These are phyloP conservation scores for Ectemnius lituratus DNA, from an alignment of 2,888 invertebrate genomes.

Conservation along the genomic window DNA sequence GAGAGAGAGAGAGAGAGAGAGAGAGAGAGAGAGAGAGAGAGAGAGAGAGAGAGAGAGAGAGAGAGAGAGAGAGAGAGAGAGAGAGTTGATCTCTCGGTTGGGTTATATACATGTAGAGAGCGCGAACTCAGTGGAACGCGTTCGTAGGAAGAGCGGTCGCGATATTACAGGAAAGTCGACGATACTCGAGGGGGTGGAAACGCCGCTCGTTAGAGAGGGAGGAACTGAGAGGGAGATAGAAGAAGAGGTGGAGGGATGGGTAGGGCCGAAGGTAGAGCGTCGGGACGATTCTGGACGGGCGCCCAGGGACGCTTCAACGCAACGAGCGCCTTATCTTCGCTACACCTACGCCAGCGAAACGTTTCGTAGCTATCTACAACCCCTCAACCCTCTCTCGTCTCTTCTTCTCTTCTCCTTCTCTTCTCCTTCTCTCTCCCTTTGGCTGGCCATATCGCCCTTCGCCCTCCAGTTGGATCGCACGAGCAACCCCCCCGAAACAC, in stretches of 20 bases:
- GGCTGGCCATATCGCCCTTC: too few species aligned
- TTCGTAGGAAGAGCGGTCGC: conserved; percentile 52
- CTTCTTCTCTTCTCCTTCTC: conserved; percentile 3
- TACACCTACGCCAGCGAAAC: conserved; percentile 68
- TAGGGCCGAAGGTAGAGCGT: conserved; percentile 47
- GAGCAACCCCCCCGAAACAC: too few species aligned
- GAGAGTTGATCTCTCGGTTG: conserved; percentile 19
- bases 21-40: conserved; percentile 19
- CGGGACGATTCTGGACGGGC: conserved; percentile 67
- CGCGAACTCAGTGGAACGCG: conserved; percentile 60
- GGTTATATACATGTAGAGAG: conserved; percentile 40
- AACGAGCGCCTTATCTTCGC: conserved; percentile 76
- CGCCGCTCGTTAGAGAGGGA: conserved; percentile 51
- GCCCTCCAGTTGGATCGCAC: too few species aligned
- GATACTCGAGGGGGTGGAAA: conserved; percentile 53
- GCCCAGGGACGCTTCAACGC: conserved; percentile 75
- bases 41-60: conserved; percentile 6
- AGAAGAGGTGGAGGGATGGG: conserved; percentile 20
- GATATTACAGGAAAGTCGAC: conserved; percentile 65
- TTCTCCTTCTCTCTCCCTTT: conserved; percentile 15
- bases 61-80: conserved; percentile 13
- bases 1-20: conserved; percentile 7
- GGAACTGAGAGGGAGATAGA: conserved; percentile 22
- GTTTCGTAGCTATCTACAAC: conserved; percentile 66
- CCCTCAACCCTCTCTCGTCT: conserved; percentile 51